Percentiles rank a stretch among this genome's conserved stretches.
These are phyloP conservation scores for Anodontia alba DNA, from an alignment of 2,888 invertebrate genomes.

Conservation along the genomic window DNA sequence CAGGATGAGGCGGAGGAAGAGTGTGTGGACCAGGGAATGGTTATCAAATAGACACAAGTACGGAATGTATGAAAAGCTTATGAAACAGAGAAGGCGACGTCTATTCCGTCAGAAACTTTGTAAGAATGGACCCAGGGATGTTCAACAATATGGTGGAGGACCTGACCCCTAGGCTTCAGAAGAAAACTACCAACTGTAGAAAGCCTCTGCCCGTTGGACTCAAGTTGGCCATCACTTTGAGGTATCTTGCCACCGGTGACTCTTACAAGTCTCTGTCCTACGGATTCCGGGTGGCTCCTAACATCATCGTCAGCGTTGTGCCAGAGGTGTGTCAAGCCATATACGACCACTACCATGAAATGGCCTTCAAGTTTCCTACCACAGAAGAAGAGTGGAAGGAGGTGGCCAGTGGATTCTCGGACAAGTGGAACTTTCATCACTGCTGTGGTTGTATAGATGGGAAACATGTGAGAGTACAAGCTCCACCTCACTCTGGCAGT, in stretches of 20 bases:
- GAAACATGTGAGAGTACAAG: constrained; percentile 76
- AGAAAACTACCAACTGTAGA: not conserved
- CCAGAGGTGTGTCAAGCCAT: constrained; percentile 76
- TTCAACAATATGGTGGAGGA: not conserved
- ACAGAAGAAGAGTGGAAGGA: constrained; percentile 37
- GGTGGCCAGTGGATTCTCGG: constrained; percentile 34
- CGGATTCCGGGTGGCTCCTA: constrained; percentile 75
- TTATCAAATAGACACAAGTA: too few relatives aligned
- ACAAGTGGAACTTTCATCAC: constrained; percentile 81
- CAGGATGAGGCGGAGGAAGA: too few relatives aligned
- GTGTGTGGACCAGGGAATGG: too few relatives aligned
- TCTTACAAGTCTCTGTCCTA: constrained; percentile 77
- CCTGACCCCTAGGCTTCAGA: constrained; percentile 14
- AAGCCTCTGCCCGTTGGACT: constrained; percentile 6
- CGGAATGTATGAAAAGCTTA: too few relatives aligned
- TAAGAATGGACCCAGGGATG: constrained; percentile 15
- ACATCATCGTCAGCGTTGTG: constrained; percentile 78
- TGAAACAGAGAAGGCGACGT: constrained; percentile 15
- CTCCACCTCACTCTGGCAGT: constrained; percentile 69
- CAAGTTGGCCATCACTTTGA: constrained; percentile 71
- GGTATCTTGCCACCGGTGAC: constrained; percentile 48
- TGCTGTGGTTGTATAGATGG: constrained; percentile 76
- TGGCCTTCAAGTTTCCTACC: constrained; percentile 23
- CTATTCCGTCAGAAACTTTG: not conserved
- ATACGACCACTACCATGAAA: constrained; percentile 51